A percentile compares a stretch with the other conserved stretches of the same genome.
phyloP scores from a whole-genome alignment of 1,140 invertebrate genomes.

The Apis florea region DNA sequence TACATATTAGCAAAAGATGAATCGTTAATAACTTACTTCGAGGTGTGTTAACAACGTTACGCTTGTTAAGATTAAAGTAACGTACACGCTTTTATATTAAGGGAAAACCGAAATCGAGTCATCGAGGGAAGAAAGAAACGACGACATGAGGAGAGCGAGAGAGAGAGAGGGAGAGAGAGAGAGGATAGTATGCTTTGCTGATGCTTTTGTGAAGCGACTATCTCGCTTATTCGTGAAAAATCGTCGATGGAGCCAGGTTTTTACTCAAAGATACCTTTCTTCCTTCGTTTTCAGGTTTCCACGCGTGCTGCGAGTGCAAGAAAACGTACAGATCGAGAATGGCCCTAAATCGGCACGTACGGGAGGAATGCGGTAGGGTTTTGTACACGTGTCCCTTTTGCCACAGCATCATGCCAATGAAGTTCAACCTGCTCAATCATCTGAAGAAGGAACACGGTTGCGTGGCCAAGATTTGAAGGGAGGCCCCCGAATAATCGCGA shows the following conservation, averaged over 20 bases:
- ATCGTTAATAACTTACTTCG: too few species aligned
- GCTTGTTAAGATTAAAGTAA: background rate
- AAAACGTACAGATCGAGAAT: constrained; percentile 63
- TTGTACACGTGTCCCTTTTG: constrained; percentile 65
- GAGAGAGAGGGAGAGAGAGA: background rate
- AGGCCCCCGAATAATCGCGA: background rate
- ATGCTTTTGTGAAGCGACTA: constrained; percentile 50
- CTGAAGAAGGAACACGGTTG: constrained; percentile 65
- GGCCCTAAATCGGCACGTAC: constrained; percentile 63
- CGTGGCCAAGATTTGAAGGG: constrained; percentile 36
- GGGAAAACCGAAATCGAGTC: background rate
- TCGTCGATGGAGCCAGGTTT: background rate
- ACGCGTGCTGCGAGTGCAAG: constrained; percentile 64
- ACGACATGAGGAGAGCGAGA: background rate
- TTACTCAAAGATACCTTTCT: constrained; percentile 46
- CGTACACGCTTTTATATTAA: background rate
- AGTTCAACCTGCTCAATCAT: constrained; percentile 66
- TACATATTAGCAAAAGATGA: too few species aligned
- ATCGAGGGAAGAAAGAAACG: background rate
- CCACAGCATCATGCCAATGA: constrained; percentile 65
- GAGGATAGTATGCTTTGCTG: constrained; percentile 45
- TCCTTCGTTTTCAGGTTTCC: constrained; percentile 60
- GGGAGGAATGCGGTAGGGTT: constrained; percentile 66
- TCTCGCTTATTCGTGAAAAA: constrained; percentile 40
- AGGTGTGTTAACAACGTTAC: too few species aligned